Conservation (phyloP, 2,888 invertebrate species). For the Ormyrus labotus region DNA sequence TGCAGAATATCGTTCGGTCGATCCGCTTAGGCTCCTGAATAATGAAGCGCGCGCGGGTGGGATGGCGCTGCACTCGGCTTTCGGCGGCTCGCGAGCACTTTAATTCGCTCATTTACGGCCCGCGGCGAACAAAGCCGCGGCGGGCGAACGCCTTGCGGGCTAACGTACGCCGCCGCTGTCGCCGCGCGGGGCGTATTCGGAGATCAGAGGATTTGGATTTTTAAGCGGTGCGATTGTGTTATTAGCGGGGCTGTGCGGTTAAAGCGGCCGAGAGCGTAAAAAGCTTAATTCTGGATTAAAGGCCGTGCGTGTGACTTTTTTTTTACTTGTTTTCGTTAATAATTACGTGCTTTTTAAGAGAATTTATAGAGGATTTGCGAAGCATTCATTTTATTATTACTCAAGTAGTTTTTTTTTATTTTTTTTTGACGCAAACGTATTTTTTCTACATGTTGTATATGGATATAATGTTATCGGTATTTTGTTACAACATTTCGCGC, state of each 20-base stretch:
- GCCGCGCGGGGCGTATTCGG: background rate
- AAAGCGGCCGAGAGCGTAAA: background rate
- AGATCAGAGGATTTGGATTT: slow-evolving; percentile 4
- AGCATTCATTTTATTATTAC: background rate
- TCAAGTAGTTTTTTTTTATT: too few species aligned
- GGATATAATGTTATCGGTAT: too few species aligned
- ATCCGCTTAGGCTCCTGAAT: slow-evolving; percentile 27
- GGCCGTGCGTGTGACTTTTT: too few species aligned
- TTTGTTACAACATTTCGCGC: too few species aligned
- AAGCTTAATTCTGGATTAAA: too few species aligned
- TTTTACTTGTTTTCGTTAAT: too few species aligned
- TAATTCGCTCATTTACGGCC: slow-evolving; percentile 31
- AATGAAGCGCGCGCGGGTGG: slow-evolving; percentile 1
- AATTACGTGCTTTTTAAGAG: background rate
- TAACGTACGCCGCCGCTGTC: slow-evolving; percentile 3
- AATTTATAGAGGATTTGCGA: background rate
- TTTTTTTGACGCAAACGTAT: too few species aligned
- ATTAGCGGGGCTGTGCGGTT: slow-evolving; percentile 11
- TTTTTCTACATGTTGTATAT: too few species aligned
- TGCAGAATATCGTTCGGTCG: background rate
- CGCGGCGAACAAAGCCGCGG: background rate
- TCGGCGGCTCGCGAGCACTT: slow-evolving; percentile 1
- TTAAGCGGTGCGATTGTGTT: background rate
- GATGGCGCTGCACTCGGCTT: background rate
- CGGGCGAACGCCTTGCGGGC: too few species aligned